These are phyloP conservation scores for Ophonus ardosiacus DNA, from an alignment of 2,888 invertebrate species.

Conservation along the genomic window DNA sequence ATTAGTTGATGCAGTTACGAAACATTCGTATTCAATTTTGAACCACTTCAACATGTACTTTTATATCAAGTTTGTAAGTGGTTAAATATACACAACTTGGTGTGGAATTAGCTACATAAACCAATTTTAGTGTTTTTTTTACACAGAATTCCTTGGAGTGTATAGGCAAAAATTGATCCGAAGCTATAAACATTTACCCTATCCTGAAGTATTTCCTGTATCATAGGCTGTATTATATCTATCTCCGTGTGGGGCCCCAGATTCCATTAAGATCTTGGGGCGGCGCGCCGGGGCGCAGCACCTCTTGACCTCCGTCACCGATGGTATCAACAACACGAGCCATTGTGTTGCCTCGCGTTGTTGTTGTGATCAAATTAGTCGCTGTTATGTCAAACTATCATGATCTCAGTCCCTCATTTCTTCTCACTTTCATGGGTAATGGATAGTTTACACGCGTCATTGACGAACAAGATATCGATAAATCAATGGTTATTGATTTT, in stretches of 20 bases:
- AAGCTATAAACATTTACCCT: not conserved
- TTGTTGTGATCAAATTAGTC: conserved; percentile 62
- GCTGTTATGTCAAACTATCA: conserved; percentile 45
- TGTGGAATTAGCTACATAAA: too few relatives aligned
- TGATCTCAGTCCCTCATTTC: not conserved
- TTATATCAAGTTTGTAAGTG: too few relatives aligned
- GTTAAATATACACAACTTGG: too few relatives aligned
- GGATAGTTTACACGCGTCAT: conserved; percentile 25
- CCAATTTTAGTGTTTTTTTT: too few relatives aligned
- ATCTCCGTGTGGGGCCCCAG: conserved; percentile 58
- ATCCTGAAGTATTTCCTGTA: not conserved
- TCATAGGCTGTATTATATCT: not conserved
- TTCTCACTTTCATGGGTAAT: conserved; percentile 13
- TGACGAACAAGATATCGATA: not conserved
- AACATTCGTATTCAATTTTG: too few relatives aligned
- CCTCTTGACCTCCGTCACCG: conserved; percentile 54
- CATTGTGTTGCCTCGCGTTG: conserved; percentile 39
- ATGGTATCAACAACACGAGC: conserved; percentile 52
- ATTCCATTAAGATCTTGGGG: conserved; percentile 60
- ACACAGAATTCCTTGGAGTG: too few relatives aligned
- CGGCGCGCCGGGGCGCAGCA: conserved; percentile 56
- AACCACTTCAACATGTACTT: too few relatives aligned
- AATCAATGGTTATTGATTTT: not conserved
- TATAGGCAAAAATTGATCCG: too few relatives aligned
- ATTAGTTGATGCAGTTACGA: too few relatives aligned